Evolutionary conservation across 37 sponge, comb jelly and placozoan genomes (phyloP), one percentile per base, ranked within the genome.

Genomic region (Crambe crambe): DNA sequence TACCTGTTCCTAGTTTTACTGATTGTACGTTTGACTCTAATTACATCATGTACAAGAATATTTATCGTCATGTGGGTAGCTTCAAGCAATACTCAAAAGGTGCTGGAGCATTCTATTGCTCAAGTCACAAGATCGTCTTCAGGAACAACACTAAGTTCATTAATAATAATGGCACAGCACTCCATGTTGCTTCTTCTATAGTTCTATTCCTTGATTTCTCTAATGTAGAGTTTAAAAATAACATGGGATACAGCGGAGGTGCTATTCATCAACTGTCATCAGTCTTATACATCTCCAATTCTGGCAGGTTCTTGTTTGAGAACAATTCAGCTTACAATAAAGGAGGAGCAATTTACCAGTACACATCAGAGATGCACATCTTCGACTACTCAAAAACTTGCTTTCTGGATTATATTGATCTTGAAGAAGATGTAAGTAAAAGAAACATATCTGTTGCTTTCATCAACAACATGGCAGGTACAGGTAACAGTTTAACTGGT

Each of bases 211-310:
- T n/a, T 6, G 43, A 18, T 6, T n/a, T n/a, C 2, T 38, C 44
- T 2, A 9, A 21, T 3, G 72, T 41, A 23, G 1, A 2, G 25
- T 71, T 71, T 41, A 8, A 29, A 18, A 39, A 71, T 29, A 71
- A 71, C 72, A 18, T n/a, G 22, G 72, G 72, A 10, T 37, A 3
- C 21, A 44, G 42, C 3, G 72, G 72, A 38, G 72, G 72, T 42
- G 72, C 72, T 27, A 12, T 71, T 3, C 72, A 42, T 21, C 39
- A 29, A 2, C 43, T 12, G 22, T 71, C 42, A 42, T 71, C 72
- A 20, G 39, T 29, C 22, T 22, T 71, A 2, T 40, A 39, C 2
- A 25, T 71, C 12, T 3, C 2, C 22, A 3, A 71, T 3, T 42
- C 39, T 12, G 39, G 21, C 3, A 38, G 8, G 1, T 3, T 71